These are phyloP conservation scores for Montipora capricornis DNA, from an alignment of 64 coral and sea anemone genomes.

Conservation along the genomic window DNA sequence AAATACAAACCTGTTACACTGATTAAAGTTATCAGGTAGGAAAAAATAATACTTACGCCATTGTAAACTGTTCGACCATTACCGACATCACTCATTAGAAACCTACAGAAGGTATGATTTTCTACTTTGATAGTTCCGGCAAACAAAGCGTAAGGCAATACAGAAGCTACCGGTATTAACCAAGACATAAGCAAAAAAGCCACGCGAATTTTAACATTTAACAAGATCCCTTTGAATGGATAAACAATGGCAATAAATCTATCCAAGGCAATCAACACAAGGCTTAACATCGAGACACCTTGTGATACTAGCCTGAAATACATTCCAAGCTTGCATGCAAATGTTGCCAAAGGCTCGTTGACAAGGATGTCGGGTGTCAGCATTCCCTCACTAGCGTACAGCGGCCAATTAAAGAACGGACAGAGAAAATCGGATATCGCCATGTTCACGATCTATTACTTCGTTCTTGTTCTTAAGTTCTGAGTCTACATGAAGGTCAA, in stretches of 20 bases:
- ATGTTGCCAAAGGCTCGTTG: not conserved
- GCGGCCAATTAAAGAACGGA: not conserved
- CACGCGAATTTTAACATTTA: too few species aligned
- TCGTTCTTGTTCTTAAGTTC: not conserved
- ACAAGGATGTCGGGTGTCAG: not conserved
- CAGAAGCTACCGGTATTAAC: too few species aligned
- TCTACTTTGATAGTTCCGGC: too few species aligned
- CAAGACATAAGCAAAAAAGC: too few species aligned
- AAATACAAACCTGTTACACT: too few species aligned
- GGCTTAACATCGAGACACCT: not conserved
- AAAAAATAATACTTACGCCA: too few species aligned
- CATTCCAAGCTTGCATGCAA: not conserved
- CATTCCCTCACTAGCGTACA: slow-evolving; percentile 10
- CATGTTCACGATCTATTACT: slow-evolving; percentile 9
- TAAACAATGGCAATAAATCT: not conserved
- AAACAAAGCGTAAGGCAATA: too few species aligned
- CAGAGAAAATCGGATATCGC: not conserved
- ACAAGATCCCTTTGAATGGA: too few species aligned
- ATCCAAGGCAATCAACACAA: slow-evolving; percentile 2
- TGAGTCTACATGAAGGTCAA: not conserved
- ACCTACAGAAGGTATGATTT: too few species aligned
- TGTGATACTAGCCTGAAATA: not conserved
- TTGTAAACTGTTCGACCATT: too few species aligned
- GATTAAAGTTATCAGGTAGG: too few species aligned
- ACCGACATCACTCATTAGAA: too few species aligned